Base-by-base conservation (phyloP, 2,888 invertebrate species). In the Balanococcus diminutus region DNA sequence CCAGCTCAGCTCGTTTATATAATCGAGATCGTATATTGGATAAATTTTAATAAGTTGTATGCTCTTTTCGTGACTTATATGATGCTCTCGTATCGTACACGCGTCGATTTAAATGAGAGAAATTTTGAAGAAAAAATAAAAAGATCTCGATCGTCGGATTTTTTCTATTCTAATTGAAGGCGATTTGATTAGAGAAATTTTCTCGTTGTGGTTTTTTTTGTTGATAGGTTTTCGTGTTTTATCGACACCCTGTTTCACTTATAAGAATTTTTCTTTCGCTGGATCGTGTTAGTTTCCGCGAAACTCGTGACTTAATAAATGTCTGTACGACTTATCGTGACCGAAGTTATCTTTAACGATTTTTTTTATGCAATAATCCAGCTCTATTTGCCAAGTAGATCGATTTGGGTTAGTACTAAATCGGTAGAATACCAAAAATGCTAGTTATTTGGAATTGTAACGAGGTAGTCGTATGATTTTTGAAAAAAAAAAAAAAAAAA, bases 291-390 rank as follows among this genome's bases (percentile, higher is more conserved):
- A 75, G 75, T 75, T 75, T 32, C 75, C 75, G 31, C 75, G 75
- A 31, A 31, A 75, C n/a, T 75, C 75, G 31, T 75, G 75, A 75
- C 75, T 75, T 32, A 31, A 32, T 75, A 75, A 75, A 19, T 75
- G 75, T 1, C 75, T 75, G 32, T 75, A 36, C 75, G 75, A 75
- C 19, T 75, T 75, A 32, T 75, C 75, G 75, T 75, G 75, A 75
- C 32, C n/a, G 8, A 32, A 31, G 75, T 75, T 75, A 31, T 75
- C 75, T 22, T 9, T 75, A 32, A 32, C 75, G 75, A 32, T 75
- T 75, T 31, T 75, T 75, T 75, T 75, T 75, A 75, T 75, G 75
- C 75, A 75, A 75, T 75, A 32, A 75, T 75, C 32, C 19, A 32
- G 31, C 75, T 75, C 75, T n/a, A 75, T 75, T 75, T 32, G 75